Evolutionary conservation across 2,888 invertebrate species (phyloP).

Genomic region (Parthenolecanium corni): DNA sequence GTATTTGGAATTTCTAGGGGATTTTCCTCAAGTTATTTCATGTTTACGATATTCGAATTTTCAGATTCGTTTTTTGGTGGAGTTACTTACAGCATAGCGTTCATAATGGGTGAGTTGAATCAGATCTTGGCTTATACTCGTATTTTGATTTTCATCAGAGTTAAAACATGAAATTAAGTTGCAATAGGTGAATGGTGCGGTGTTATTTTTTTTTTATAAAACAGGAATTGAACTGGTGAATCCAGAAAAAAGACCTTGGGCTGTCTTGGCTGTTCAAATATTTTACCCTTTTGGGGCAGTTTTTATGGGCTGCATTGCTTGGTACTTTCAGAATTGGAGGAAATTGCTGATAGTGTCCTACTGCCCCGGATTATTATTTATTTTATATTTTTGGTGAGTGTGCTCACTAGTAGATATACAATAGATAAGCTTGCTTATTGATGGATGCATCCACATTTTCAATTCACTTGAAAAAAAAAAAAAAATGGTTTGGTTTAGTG

Average conservation of each 20-base stretch:
- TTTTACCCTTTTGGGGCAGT: constrained; percentile 56
- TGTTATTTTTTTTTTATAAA: constrained; percentile 35
- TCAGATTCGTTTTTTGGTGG: constrained; percentile 57
- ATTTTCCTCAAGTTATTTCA: constrained; percentile 55
- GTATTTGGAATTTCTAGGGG: constrained; percentile 55
- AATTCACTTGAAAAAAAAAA: no score
- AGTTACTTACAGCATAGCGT: constrained; percentile 59
- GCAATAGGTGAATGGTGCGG: no score
- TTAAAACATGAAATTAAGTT: no score
- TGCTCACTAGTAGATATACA: neutral
- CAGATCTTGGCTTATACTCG: neutral
- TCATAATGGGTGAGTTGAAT: constrained; percentile 51
- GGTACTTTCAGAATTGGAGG: constrained; percentile 56
- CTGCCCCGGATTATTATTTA: constrained; percentile 52
- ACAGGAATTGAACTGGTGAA: constrained; percentile 65
- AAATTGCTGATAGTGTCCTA: constrained; percentile 52
- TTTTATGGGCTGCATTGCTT: constrained; percentile 47
- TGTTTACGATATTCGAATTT: constrained; percentile 58
- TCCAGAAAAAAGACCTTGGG: constrained; percentile 54
- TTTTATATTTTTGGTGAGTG: constrained; percentile 50
- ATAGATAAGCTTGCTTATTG: no score
- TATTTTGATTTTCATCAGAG: no score
- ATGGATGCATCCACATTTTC: no score
- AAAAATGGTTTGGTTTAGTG: no score
- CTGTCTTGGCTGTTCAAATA: constrained; percentile 43